Evolutionary conservation across 2,888 invertebrate genomes (phyloP), one percentile per base, ranked within the genome.

Genomic region (Cataglyphis livida): DNA sequence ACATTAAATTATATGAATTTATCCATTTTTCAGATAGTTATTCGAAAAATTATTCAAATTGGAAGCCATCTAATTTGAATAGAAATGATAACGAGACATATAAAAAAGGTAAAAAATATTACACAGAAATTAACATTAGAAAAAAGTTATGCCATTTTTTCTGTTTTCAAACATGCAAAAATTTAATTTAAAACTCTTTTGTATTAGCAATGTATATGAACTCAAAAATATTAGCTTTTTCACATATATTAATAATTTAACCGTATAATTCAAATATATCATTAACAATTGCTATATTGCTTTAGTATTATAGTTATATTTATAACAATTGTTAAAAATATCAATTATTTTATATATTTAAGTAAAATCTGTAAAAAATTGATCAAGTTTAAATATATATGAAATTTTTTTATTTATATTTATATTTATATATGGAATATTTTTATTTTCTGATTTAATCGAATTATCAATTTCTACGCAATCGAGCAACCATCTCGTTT

Each of bases 61-160:
- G 62, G 44, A 74, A 62, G 1, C 21, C 62, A 0, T 21, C n/a
- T 12, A 5, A 62, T 44, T 74, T 74, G 28, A 32, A 0, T 15
- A 62, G 15, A 74, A 62, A 15, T 32, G 25, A 73, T n/a, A 44
- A 61, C 41, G 41, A 74, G 1, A 41, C 18, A 28, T 73, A 38
- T 61, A 61, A 9, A 10, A 4, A 74, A 32, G 62, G 62, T 74
- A 74, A 74, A 73, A n/a, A 61, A n/a, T 25, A 7, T 59, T 59
- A 12, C 0, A n/a, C n/a, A 61, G 15, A 44, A 41, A n/a, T 44
- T 54, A 32, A 54, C 35, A 54, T 0, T 44, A 25, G 25, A 9
- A 65, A 9, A 7, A 44, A 66, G 28, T 18, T 28, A 51, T 51
- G 3, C n/a, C 6, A 51, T 9, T 51, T 51, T 51, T 51, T 51